These are phyloP conservation scores for Cynodonichthys magdalenae DNA, from an alignment of 2,797 vertebrate genomes.

Conservation along the genomic window DNA sequence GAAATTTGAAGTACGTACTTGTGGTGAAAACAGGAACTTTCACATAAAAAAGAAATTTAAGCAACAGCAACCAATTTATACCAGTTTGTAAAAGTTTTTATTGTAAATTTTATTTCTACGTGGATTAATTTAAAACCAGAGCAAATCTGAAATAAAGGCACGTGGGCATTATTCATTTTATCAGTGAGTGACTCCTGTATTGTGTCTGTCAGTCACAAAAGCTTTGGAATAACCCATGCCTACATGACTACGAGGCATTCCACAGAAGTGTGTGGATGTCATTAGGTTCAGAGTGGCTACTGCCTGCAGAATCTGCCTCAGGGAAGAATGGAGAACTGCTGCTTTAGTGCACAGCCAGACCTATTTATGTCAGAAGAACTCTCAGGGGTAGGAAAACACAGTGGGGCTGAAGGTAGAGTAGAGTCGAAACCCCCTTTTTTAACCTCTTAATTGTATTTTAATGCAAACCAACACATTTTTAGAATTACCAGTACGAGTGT, in stretches of 20 bases:
- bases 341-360: conserved; percentile 66
- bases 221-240: conserved; percentile 10
- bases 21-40: no score
- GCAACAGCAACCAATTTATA: no score
- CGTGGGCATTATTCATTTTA: neutral
- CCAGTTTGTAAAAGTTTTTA: no score
- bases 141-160: neutral
- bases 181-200: neutral
- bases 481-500: conserved; percentile 27
- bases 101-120: no score
- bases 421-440: conserved; percentile 10
- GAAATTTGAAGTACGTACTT: no score
- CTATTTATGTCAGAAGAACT: conserved; percentile 74
- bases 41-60: no score
- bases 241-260: conserved; percentile 8
- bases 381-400: conserved; percentile 28
- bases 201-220: neutral
- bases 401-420: conserved; percentile 23
- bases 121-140: neutral
- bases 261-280: conserved; percentile 30
- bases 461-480: conserved; percentile 43
- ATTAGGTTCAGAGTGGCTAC: conserved; percentile 46
- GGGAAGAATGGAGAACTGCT: conserved; percentile 58
- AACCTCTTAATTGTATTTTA: conserved; percentile 26
- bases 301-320: conserved; percentile 46